Base-by-base conservation (phyloP, 2,797 vertebrate species). In the Ctenochaetus hawaiiensis region DNA sequence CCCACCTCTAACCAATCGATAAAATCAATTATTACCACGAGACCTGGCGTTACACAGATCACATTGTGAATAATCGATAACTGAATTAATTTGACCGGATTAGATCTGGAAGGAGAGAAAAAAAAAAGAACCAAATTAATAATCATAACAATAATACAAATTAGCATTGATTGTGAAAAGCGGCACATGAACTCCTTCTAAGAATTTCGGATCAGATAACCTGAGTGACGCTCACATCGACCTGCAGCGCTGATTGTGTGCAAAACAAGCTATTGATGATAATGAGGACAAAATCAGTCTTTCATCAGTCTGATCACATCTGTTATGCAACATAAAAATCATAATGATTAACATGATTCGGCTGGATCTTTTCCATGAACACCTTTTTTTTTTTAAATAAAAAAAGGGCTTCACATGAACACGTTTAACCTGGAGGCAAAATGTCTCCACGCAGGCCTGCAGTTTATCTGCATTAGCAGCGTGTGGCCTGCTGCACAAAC, bases 1-100 rank as follows among this genome's bases (percentile, higher is more conserved):
- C 58, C 39, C 82, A 84, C 82, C 78, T 20, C 76, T 41, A 80
- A 85, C 79, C 64, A 81, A 89, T 93, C 90, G 75, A 93, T 92
- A 61, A 58, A 85, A 93, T 93, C 91, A 88, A 91, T 93, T 81
- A 91, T 88, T 87, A 80, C 67, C 81, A 83, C 70, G 70, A 85
- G 78, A 68, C 77, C 34, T 72, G 84, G 49, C 72, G 72, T 62
- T 73, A 80, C 75, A 69, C 82, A 81, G 23, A 88, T 80, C 84
- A 62, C 79, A 69, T 69, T 67, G 87, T 73, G 83, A 88, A 87
- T 87, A 90, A 93, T 93, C 91, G 22, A 93, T 93, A 86, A 11
- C 5, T 72, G 68, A 86, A 92, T 92, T 84, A 78, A 90, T 85
- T 70, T 72, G 43, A 51, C 34, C 69, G 16, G 78, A 87, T 76